phyloP scores from a whole-genome alignment of 1,140 invertebrate genomes.

The Apis laboriosa region DNA sequence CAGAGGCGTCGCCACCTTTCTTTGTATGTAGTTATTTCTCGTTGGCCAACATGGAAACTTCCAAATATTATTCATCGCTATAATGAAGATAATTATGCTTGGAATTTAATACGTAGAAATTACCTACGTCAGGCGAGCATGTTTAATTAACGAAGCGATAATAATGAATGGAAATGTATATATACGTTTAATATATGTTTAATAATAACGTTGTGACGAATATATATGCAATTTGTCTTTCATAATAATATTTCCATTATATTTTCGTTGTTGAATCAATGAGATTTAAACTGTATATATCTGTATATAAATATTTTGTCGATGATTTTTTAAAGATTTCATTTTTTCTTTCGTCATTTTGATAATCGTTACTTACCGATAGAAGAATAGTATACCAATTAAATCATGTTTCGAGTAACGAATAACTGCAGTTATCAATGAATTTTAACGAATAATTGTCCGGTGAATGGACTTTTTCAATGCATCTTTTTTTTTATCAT shows the following conservation, averaged over 20 bases:
- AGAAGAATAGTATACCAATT: neutral
- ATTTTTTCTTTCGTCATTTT: neutral
- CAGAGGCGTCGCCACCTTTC: constrained; percentile 54
- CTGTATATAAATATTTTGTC: neutral
- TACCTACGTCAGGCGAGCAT: constrained; percentile 15
- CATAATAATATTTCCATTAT: neutral
- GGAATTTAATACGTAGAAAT: constrained; percentile 51
- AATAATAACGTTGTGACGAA: neutral
- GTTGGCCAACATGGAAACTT: constrained; percentile 42
- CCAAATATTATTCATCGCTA: constrained; percentile 47
- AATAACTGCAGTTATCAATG: neutral
- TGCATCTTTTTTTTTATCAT: neutral
- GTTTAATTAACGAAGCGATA: constrained; percentile 14
- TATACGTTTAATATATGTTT: neutral
- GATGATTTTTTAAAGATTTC: neutral
- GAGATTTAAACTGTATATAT: neutral
- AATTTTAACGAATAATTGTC: constrained; percentile 21
- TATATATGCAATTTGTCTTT: neutral
- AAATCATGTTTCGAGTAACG: neutral
- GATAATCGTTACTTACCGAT: neutral
- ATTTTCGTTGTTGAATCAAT: neutral
- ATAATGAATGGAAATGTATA: constrained; percentile 3
- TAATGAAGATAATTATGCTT: constrained; percentile 49
- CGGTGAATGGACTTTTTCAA: constrained; percentile 6
- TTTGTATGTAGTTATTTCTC: constrained; percentile 31